Evolutionary conservation across 2,113 vertebrate species (phyloP).

Genomic region (Pelusios castaneus): DNA sequence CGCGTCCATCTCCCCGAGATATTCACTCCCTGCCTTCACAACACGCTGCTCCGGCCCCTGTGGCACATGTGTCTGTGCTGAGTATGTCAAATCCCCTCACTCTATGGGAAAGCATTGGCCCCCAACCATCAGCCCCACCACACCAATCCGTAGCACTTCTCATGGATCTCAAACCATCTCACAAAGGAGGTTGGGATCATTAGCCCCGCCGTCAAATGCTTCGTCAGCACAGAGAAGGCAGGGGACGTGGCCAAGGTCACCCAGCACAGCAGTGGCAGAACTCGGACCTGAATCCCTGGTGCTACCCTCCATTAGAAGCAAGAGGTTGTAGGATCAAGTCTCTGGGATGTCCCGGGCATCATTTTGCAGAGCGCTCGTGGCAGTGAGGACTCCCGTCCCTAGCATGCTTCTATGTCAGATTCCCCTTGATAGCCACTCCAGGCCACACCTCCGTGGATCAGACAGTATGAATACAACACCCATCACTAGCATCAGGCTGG

Average conservation of each 20-base stretch:
- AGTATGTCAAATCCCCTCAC: not conserved
- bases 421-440: not conserved
- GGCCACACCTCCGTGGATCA: constrained; percentile 38
- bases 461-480: constrained; percentile 71
- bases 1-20: not conserved
- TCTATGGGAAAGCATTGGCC: not conserved
- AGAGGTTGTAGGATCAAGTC: not conserved
- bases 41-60: not conserved
- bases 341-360: not conserved
- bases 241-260: not conserved
- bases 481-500: constrained; percentile 24
- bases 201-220: not conserved
- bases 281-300: not conserved
- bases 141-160: not conserved
- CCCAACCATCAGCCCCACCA: not conserved
- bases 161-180: not conserved
- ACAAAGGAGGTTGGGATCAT: not conserved
- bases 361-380: not conserved
- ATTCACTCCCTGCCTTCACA: not conserved
- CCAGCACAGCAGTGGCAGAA: not conserved
- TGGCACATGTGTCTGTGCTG: not conserved
- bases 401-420: no score
- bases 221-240: not conserved
- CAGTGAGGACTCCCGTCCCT: not conserved
- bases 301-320: not conserved